Evolutionary conservation across 2,888 invertebrate species (phyloP), one percentile per base, ranked within the genome.

Genomic region (Cordilura impudica): DNA sequence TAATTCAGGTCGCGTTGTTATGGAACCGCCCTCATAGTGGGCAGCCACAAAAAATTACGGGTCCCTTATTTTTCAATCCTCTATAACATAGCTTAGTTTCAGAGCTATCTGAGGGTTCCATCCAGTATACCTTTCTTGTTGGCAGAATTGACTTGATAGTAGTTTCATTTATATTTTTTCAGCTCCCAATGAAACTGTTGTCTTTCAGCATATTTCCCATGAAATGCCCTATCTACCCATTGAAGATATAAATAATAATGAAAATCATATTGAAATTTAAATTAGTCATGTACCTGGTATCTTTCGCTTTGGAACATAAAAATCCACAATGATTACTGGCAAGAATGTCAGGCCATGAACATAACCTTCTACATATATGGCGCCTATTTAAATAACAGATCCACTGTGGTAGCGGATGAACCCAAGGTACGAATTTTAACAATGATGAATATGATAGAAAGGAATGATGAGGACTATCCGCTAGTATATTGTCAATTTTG

Each of bases 251-350:
- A 93, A 93, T 86, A 93, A 93, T 81, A 93, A 94, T 87, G 94
- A 93, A 86, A 93, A 94, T 86, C 80, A 83, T 23, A 81, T 6
- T 83, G 84, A 8, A 83, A 84, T 26, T 94, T 94, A 88, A 91
- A 91, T 85, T 90, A 89, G 0, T 91, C 92, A 73, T 96, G 96
- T 90, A 95, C 95, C 23, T 92, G 93, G 81, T 96, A 95, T 88
- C 97, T 97, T 0, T 94, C 93, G 70, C 92, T 97, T 81, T 95
- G 94, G 89, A 96, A 96, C 84, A 91, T 97, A 70, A 95, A 96
- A 88, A 97, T 96, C 90, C 96, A 96, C 90, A 97, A 97, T 89
- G 93, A 96, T 65, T 97, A 97, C 89, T 97, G 97, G 97, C 97
- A 97, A 90, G 94, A 94, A 56, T 89, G 93, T 84, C 92, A 92